Conservation (phyloP, 2,888 invertebrate genomes). For the Limulus polyphemus region DNA sequence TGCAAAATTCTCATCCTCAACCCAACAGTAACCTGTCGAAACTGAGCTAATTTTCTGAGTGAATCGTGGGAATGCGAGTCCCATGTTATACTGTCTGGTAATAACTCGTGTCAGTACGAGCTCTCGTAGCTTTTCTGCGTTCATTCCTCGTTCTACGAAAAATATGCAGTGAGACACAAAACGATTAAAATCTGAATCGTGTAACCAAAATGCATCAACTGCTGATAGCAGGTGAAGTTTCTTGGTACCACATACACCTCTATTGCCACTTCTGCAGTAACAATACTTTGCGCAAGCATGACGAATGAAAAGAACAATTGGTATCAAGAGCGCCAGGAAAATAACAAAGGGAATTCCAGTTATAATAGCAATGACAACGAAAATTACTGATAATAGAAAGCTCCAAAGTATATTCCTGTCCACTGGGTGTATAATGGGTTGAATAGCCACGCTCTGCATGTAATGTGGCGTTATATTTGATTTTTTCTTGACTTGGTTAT, state of each 20-base stretch:
- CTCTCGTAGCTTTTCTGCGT: slow-evolving; percentile 38
- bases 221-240: slow-evolving; percentile 25
- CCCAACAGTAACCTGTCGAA: slow-evolving; percentile 41
- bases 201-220: slow-evolving; percentile 41
- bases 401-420: slow-evolving; percentile 25
- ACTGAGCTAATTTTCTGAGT: slow-evolving; percentile 36
- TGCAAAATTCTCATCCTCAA: slow-evolving; percentile 40
- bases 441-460: slow-evolving; percentile 14
- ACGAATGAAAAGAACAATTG: slow-evolving; percentile 33
- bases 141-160: slow-evolving; percentile 41
- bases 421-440: slow-evolving; percentile 25
- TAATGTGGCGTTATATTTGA: slow-evolving; percentile 9
- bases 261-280: slow-evolving; percentile 16
- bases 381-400: slow-evolving; percentile 24
- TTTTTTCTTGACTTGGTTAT: no score
- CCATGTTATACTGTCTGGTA: slow-evolving; percentile 34
- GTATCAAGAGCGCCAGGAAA: slow-evolving; percentile 36
- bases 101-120: slow-evolving; percentile 40
- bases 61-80: slow-evolving; percentile 40
- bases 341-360: slow-evolving; percentile 39
- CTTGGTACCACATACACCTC: neutral
- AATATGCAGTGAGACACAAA: slow-evolving; percentile 42
- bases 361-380: slow-evolving; percentile 28
- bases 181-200: slow-evolving; percentile 31
- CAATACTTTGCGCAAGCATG: slow-evolving; percentile 32